Base-by-base conservation (phyloP, 2,888 invertebrate genomes). In the Aporophyla lueneburgensis region DNA sequence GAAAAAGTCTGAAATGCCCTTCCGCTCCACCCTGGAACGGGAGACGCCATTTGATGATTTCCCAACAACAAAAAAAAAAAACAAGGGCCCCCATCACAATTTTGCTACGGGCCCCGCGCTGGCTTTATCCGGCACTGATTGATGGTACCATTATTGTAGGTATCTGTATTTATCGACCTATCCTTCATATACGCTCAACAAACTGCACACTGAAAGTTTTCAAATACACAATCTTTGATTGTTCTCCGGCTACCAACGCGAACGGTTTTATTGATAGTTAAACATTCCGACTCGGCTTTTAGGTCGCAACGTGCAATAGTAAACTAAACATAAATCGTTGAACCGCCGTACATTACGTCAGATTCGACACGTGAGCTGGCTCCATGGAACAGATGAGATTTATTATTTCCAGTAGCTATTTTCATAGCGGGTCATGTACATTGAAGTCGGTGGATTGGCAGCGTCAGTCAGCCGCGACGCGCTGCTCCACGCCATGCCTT, bases 351-450 rank as follows among this genome's bases (percentile, higher is more conserved):
- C 74, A 87, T 92, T 93, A 92, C 94, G 94, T 94, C 92, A 94
- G 90, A 89, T 93, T 93, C 92, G 92, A 93, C 93, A 93, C 92
- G 92, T 90, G 89, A 91, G 88, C 90, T 89, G 88, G 86, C 88
- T 93, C 91, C 90, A 92, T 92, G 91, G 91, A 93, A 91, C 90
- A 89, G 89, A 89, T 89, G 87, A 91, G 88, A 92, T 92, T 93
- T 92, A 92, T 91, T 91, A 91, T 92, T 92, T 95, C 93, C 93
- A 94, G 94, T 86, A 80, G 93, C 96, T 96, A 96, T 96, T 96
- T 96, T 95, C 92, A 95, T 93, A 94, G 86, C 93, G 90, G 93
- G 91, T 93, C 92, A 93, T 92, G 90, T 91, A 90, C 88, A 93
- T 91, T 88, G 90, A 92, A 89, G 88, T 86, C 85, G 80, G 77